These are phyloP conservation scores for Aurelia coerulea DNA, from an alignment of 30 jellyfish, hydroid and myxozoan genomes.

Conservation along the genomic window DNA sequence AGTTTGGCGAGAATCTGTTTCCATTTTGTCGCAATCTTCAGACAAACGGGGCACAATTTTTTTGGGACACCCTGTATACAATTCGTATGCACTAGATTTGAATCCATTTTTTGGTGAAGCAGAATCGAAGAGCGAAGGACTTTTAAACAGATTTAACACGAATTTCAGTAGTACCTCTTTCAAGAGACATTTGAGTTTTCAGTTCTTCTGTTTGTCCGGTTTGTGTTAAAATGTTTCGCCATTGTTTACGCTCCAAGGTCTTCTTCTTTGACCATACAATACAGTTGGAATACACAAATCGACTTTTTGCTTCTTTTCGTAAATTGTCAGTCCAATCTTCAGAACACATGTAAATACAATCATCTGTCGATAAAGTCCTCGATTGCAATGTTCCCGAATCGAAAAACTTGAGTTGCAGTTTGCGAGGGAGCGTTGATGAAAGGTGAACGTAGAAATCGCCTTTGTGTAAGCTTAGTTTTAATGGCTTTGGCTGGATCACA, in stretches of 20 bases:
- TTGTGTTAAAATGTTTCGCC: constrained; percentile 62
- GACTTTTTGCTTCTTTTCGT: constrained; percentile 68
- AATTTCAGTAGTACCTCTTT: constrained; percentile 28
- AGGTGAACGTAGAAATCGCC: constrained; percentile 91
- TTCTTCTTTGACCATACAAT: constrained; percentile 54
- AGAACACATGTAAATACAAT: constrained; percentile 76
- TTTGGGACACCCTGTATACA: no score
- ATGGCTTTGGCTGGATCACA: constrained; percentile 83
- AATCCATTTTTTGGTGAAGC: no score
- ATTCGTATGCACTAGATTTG: no score
- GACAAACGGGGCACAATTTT: no score
- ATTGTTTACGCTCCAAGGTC: constrained; percentile 69
- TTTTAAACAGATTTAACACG: background rate
- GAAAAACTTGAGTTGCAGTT: constrained; percentile 70
- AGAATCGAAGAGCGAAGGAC: no score
- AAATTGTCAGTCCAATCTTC: constrained; percentile 93
- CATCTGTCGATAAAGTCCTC: constrained; percentile 71
- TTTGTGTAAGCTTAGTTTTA: constrained; percentile 68
- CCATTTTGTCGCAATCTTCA: no score
- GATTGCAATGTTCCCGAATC: constrained; percentile 70
- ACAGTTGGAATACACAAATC: constrained; percentile 79
- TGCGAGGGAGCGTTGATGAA: constrained; percentile 77
- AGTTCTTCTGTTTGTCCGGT: background rate
- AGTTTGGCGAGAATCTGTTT: no score
- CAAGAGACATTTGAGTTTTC: constrained; percentile 12